Evolutionary conservation across 2,113 vertebrate species (phyloP).

Genomic region (Chlorocebus sabaeus): DNA sequence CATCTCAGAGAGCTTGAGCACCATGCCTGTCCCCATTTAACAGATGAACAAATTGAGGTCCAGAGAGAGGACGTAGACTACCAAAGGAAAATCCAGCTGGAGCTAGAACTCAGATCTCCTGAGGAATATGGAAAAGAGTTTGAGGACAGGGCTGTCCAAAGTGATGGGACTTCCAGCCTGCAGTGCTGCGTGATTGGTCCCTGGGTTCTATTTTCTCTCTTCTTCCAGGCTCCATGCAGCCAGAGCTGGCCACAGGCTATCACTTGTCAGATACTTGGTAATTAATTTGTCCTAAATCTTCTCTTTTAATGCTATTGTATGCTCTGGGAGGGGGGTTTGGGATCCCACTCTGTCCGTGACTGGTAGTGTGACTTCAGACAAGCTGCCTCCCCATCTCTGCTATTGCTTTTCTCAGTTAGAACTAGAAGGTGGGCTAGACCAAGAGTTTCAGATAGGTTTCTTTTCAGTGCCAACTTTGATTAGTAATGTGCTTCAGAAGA

Average conservation of each 20-base stretch:
- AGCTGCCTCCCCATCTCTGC: background rate
- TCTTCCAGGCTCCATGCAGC: background rate
- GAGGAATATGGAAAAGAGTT: background rate
- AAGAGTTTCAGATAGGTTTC: background rate
- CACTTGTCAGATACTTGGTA: background rate
- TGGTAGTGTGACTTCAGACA: background rate
- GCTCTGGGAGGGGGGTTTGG: background rate
- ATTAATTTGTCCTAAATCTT: background rate
- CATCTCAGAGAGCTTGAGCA: background rate
- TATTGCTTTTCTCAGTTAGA: background rate
- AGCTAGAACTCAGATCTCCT: background rate
- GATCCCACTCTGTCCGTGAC: background rate
- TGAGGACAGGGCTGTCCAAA: background rate
- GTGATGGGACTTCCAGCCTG: background rate
- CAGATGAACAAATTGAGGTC: conserved; percentile 3
- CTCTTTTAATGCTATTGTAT: background rate
- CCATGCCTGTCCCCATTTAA: background rate
- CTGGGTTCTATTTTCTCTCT: background rate
- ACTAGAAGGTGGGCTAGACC: background rate
- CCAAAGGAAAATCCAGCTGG: background rate
- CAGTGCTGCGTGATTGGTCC: background rate
- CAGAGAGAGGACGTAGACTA: background rate
- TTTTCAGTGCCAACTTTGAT: background rate
- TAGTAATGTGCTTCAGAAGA: background rate
- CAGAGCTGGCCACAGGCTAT: background rate